Conservation (phyloP, 1,140 invertebrate species). For the Hylaeus volcanicus region DNA sequence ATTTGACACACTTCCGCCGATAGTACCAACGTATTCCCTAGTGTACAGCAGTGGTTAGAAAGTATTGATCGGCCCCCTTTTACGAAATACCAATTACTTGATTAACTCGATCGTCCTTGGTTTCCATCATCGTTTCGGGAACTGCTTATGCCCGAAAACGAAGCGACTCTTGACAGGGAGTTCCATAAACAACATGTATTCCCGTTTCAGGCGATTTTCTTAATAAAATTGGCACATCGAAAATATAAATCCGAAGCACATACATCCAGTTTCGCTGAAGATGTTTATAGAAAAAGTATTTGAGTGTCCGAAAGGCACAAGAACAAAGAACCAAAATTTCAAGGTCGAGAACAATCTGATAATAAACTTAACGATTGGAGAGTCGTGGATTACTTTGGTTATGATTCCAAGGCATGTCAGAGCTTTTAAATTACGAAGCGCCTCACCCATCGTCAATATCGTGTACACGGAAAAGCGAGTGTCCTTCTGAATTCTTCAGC, state of each 20-base stretch:
- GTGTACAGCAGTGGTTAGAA: neutral
- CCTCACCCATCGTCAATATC: too few relatives aligned
- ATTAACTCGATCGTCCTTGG: neutral
- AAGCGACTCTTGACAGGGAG: neutral
- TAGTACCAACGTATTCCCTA: neutral
- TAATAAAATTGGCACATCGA: neutral
- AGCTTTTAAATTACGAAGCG: too few relatives aligned
- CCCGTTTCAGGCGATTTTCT: neutral
- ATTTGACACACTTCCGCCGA: neutral
- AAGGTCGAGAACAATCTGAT: too few relatives aligned
- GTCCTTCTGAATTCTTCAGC: neutral
- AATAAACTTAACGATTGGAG: too few relatives aligned
- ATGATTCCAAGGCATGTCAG: too few relatives aligned
- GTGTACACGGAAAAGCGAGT: too few relatives aligned
- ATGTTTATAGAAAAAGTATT: too few relatives aligned
- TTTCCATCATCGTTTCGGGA: neutral
- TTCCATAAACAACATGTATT: neutral
- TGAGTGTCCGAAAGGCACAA: too few relatives aligned
- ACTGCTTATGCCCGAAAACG: neutral
- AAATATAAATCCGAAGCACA: neutral
- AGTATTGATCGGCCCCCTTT: conserved; percentile 11
- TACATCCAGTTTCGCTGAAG: too few relatives aligned
- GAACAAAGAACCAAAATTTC: too few relatives aligned
- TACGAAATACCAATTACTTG: neutral
- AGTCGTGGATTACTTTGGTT: too few relatives aligned